These are phyloP conservation scores for Camelus dromedarius DNA, from an alignment of 2,113 vertebrate genomes.

Conservation along the genomic window DNA sequence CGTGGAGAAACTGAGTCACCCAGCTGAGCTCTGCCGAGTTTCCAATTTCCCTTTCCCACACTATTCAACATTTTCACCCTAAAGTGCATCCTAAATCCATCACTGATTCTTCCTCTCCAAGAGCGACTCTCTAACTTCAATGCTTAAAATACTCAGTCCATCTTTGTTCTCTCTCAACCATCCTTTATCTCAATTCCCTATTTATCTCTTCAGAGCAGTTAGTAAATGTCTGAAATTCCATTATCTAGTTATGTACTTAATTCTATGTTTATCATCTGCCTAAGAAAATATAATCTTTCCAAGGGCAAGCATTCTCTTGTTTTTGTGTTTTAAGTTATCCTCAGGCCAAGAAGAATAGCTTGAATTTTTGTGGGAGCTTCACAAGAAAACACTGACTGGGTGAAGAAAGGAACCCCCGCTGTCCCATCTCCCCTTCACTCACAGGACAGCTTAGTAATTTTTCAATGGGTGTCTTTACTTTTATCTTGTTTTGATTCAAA, in stretches of 20 bases:
- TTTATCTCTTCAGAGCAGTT: not conserved
- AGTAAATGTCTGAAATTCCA: not conserved
- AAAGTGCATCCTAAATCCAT: not conserved
- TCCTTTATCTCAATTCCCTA: not conserved
- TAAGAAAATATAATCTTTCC: not conserved
- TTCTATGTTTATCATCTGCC: not conserved
- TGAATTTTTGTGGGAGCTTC: not conserved
- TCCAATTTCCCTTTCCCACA: not conserved
- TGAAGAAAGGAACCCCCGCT: not conserved
- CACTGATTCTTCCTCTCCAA: not conserved
- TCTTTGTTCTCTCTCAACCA: not conserved
- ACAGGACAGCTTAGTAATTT: not conserved
- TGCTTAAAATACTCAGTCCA: not conserved
- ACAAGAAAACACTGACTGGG: not conserved
- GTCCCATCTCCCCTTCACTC: no score
- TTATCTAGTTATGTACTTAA: not conserved
- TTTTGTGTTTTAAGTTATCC: not conserved
- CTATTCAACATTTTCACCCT: not conserved
- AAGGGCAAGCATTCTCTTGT: not conserved
- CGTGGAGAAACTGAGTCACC: not conserved
- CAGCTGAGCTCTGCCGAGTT: not conserved
- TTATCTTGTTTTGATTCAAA: not conserved
- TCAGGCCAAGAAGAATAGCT: not conserved
- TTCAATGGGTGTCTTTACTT: not conserved
- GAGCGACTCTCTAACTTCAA: not conserved